A percentile compares a stretch with the other conserved stretches of the same genome.
Evolutionary conservation across 2,888 invertebrate species (phyloP).

Genomic region (Hybos culiciformis): DNA sequence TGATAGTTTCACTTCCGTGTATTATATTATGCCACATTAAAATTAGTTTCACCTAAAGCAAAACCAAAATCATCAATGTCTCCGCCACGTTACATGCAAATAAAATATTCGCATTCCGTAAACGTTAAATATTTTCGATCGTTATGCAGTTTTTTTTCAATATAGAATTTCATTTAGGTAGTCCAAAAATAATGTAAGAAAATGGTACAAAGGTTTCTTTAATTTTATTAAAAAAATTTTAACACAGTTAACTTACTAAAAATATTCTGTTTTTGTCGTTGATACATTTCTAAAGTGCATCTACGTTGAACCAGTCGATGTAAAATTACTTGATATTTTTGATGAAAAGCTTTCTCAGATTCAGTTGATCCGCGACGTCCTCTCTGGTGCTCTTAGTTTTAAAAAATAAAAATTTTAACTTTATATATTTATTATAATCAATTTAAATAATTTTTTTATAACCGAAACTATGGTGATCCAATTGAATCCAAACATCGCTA

Average conservation of each 20-base stretch:
- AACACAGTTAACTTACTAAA: conserved; percentile 51
- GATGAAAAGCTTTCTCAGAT: conserved; percentile 74
- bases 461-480: conserved; percentile 35
- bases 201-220: no score
- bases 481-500: conserved; percentile 51
- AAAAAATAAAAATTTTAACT: background rate
- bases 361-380: conserved; percentile 52
- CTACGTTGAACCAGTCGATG: conserved; percentile 82
- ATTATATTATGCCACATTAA: no score
- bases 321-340: conserved; percentile 72
- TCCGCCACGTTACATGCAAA: no score
- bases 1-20: no score
- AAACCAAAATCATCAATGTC: no score
- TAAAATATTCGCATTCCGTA: no score
- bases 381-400: conserved; percentile 26
- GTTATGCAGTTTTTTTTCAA: no score
- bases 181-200: no score
- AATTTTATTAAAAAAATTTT: background rate
- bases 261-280: conserved; percentile 64
- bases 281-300: conserved; percentile 81
- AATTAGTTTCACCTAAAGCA: no score
- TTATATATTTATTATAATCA: background rate
- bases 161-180: no score
- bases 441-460: background rate
- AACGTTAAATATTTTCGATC: no score